phyloP scores from a whole-genome alignment of 2,888 invertebrate genomes.

The Sinodicranocentrus sp. region DNA sequence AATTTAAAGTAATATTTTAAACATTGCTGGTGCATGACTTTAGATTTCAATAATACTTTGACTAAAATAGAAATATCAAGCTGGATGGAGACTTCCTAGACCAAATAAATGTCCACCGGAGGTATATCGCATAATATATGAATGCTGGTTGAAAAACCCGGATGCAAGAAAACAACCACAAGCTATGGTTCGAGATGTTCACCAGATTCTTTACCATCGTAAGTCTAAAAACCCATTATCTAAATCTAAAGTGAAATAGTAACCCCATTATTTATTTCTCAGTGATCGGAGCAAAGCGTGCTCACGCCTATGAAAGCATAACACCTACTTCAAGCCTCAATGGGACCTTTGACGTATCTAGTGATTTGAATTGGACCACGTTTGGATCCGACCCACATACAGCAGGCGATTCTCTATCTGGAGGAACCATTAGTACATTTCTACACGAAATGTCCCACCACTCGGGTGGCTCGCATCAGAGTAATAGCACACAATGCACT shows the following conservation, averaged over 20 bases:
- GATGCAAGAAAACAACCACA: slow-evolving; percentile 88
- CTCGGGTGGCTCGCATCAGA: slow-evolving; percentile 74
- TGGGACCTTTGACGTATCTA: slow-evolving; percentile 73
- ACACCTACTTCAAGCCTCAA: slow-evolving; percentile 78
- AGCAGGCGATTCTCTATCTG: slow-evolving; percentile 67
- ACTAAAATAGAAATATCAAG: slow-evolving; percentile 82
- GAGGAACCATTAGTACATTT: slow-evolving; percentile 75
- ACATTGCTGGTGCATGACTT: neutral
- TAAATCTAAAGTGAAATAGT: neutral
- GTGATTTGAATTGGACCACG: slow-evolving; percentile 75
- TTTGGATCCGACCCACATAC: slow-evolving; percentile 71
- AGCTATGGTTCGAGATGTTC: slow-evolving; percentile 90
- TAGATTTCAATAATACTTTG: slow-evolving; percentile 6
- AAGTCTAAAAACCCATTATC: slow-evolving; percentile 51
- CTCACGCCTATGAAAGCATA: slow-evolving; percentile 82
- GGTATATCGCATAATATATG: slow-evolving; percentile 87
- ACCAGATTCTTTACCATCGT: slow-evolving; percentile 88
- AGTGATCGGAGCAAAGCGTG: slow-evolving; percentile 83
- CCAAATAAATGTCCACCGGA: slow-evolving; percentile 86
- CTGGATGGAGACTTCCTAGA: slow-evolving; percentile 84
- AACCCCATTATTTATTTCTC: slow-evolving; percentile 30
- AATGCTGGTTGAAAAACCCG: slow-evolving; percentile 89
- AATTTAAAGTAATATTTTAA: too few species aligned
- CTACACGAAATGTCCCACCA: slow-evolving; percentile 74
- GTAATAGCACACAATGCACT: slow-evolving; percentile 73